Conservation (phyloP, 2,113 vertebrate genomes). For the Lampris megalopsis region DNA sequence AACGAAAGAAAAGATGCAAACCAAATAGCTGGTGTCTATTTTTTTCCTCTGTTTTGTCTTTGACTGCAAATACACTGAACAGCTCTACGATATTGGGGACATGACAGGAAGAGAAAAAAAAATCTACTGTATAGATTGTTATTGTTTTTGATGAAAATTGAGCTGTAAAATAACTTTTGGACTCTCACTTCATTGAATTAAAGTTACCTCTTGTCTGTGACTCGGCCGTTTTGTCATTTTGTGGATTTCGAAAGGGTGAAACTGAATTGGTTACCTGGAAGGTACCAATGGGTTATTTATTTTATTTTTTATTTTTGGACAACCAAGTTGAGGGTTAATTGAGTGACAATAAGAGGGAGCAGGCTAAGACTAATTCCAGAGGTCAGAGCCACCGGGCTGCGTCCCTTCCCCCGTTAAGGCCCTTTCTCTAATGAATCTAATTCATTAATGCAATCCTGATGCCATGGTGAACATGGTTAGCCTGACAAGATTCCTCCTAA, state of each 20-base stretch:
- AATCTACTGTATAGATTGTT: slow-evolving; percentile 99
- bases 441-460: slow-evolving; percentile 80
- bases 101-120: slow-evolving; percentile 79
- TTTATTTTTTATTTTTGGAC: no score
- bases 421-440: slow-evolving; percentile 75
- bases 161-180: slow-evolving; percentile 99
- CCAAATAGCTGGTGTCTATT: slow-evolving; percentile 88
- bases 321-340: slow-evolving; percentile 26
- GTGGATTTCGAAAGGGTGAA: not conserved
- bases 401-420: slow-evolving; percentile 29
- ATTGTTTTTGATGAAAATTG: slow-evolving; percentile 98
- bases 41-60: slow-evolving; percentile 88
- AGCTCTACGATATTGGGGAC: slow-evolving; percentile 89
- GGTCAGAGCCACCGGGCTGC: slow-evolving; percentile 67
- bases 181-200: slow-evolving; percentile 99
- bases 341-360: slow-evolving; percentile 22
- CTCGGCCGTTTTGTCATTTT: slow-evolving; percentile 61
- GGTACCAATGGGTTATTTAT: no score
- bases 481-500: slow-evolving; percentile 82
- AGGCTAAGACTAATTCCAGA: slow-evolving; percentile 46
- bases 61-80: slow-evolving; percentile 98
- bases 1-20: slow-evolving; percentile 72
- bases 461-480: slow-evolving; percentile 81
- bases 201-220: slow-evolving; percentile 99
- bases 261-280: no score